A percentile compares a stretch with the other conserved stretches of the same genome.
These are phyloP conservation scores for Centrocercus urophasianus DNA, from an alignment of 2,113 vertebrate species.

Conservation along the genomic window DNA sequence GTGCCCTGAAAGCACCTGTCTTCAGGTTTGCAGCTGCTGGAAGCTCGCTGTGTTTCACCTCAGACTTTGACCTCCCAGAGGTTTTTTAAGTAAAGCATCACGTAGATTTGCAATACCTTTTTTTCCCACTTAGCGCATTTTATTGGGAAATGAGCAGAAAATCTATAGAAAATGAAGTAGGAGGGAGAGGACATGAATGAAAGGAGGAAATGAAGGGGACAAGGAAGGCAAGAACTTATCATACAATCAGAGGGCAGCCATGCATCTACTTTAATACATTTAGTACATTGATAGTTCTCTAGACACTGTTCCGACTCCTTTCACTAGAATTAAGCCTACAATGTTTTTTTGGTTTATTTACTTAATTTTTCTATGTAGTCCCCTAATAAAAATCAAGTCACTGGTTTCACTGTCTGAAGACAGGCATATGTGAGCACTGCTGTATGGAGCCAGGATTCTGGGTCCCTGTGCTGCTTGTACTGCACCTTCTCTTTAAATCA, in stretches of 20 bases:
- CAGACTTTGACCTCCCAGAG: neutral
- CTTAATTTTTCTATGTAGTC: neutral
- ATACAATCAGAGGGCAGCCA: neutral
- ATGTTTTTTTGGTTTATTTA: neutral
- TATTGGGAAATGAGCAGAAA: neutral
- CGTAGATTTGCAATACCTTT: neutral
- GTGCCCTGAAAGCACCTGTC: neutral
- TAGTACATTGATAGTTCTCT: neutral
- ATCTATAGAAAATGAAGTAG: neutral
- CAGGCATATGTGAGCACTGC: neutral
- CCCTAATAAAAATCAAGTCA: neutral
- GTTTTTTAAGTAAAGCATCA: neutral
- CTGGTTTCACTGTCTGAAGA: neutral
- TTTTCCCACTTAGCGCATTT: neutral
- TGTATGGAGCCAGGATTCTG: neutral
- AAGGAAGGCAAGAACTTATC: neutral
- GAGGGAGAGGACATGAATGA: neutral
- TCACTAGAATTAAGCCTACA: neutral
- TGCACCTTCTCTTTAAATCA: neutral
- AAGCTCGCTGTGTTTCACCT: neutral
- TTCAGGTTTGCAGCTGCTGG: neutral
- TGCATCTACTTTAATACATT: neutral
- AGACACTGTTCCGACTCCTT: neutral
- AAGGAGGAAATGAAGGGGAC: neutral
- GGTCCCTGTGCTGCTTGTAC: neutral